phyloP scores from a whole-genome alignment of 2,888 invertebrate genomes.

The Oligia latruncula region DNA sequence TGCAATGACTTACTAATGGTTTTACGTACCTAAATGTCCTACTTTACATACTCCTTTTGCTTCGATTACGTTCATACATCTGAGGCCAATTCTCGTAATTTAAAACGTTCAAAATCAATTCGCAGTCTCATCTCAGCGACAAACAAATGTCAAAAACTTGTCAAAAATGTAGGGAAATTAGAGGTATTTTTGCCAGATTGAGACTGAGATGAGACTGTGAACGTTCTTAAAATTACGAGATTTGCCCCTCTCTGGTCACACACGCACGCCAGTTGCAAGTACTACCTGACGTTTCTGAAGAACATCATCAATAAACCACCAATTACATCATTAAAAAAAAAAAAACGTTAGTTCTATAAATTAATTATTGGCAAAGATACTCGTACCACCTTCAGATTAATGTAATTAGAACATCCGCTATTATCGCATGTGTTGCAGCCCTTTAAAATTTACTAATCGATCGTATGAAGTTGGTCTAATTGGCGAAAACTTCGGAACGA shows the following conservation, averaged over 20 bases:
- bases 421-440: slow-evolving; percentile 6
- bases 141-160: no score
- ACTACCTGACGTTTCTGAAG: background rate
- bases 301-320: no score
- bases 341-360: background rate
- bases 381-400: background rate
- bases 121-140: no score
- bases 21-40: background rate
- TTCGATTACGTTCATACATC: background rate
- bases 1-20: background rate
- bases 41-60: background rate
- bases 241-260: no score
- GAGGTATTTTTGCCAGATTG: no score
- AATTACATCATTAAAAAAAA: background rate
- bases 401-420: slow-evolving; percentile 20
- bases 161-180: no score
- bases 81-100: no score
- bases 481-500: slow-evolving; percentile 63
- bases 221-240: no score
- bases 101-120: no score
- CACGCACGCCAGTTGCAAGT: background rate
- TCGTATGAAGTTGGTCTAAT: slow-evolving; percentile 63
- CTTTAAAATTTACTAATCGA: slow-evolving; percentile 62
- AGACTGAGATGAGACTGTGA: no score
- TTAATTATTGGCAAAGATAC: background rate